phyloP scores from a whole-genome alignment of 2,797 vertebrate genomes.

The Myotis planiceps region DNA sequence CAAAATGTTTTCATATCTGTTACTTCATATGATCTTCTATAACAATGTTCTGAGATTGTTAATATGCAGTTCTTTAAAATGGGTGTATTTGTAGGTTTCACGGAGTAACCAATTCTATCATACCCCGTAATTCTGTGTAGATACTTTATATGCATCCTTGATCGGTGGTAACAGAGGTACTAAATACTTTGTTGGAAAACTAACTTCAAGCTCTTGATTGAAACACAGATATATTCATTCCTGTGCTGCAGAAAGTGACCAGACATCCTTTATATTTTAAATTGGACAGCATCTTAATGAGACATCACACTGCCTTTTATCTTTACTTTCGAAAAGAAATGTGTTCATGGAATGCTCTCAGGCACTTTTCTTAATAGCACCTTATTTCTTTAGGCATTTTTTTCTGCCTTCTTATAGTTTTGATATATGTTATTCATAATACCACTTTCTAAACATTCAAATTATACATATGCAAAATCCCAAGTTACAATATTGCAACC shows the following conservation, averaged over 20 bases:
- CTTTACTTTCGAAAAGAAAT: slow-evolving; percentile 76
- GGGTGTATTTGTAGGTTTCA: neutral
- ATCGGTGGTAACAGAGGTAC: neutral
- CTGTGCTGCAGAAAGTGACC: slow-evolving; percentile 64
- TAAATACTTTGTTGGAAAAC: slow-evolving; percentile 56
- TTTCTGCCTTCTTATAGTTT: slow-evolving; percentile 33
- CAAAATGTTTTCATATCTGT: slow-evolving; percentile 13
- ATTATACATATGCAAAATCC: slow-evolving; percentile 14
- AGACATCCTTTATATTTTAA: slow-evolving; percentile 73
- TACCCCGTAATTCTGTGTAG: neutral
- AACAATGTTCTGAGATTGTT: neutral
- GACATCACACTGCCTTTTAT: slow-evolving; percentile 78
- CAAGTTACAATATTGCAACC: neutral
- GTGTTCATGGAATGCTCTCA: slow-evolving; percentile 35
- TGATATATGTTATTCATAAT: slow-evolving; percentile 1
- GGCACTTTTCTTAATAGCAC: slow-evolving; percentile 59
- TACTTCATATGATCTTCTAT: neutral
- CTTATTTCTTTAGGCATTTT: slow-evolving; percentile 69
- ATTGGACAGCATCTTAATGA: slow-evolving; percentile 78
- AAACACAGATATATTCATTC: slow-evolving; percentile 45
- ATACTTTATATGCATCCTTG: slow-evolving; percentile 33
- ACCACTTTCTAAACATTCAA: slow-evolving; percentile 33
- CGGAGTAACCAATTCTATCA: slow-evolving; percentile 26
- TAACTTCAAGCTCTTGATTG: slow-evolving; percentile 66
- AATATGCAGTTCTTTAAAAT: neutral